phyloP scores from a whole-genome alignment of 2,113 vertebrate genomes.

The Microcebus ravelobensis region DNA sequence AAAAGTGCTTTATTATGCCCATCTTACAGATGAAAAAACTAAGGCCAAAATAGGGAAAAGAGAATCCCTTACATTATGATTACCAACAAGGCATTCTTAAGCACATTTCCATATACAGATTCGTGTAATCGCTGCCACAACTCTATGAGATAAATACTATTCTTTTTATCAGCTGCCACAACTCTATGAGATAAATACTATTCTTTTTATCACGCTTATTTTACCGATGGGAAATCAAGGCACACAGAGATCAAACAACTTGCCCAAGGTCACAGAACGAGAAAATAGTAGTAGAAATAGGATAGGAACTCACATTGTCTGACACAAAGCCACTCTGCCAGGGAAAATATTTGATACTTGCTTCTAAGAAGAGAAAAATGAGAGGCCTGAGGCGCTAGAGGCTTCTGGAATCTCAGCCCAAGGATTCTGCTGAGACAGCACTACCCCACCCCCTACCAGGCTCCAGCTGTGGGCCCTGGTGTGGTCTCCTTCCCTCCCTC shows the following conservation, averaged over 20 bases:
- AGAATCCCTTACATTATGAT: not conserved
- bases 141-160: not conserved
- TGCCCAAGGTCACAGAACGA: not conserved
- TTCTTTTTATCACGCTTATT: not conserved
- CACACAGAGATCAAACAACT: not conserved
- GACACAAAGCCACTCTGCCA: not conserved
- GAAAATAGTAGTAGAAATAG: not conserved
- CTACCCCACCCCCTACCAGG: not conserved
- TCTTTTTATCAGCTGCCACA: not conserved
- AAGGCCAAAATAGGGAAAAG: not conserved
- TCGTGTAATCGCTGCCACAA: not conserved
- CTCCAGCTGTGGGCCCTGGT: too few species aligned
- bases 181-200: not conserved
- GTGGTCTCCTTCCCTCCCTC: not conserved
- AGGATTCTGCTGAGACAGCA: not conserved
- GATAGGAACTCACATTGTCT: not conserved
- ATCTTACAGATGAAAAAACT: not conserved
- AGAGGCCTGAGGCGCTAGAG: not conserved
- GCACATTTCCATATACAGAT: not conserved
- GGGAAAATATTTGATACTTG: not conserved
- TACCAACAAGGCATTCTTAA: not conserved
- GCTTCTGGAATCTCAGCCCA: not conserved
- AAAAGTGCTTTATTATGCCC: not conserved
- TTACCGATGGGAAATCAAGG: slow-evolving; percentile 23
- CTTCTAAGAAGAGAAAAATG: not conserved